phyloP scores from a whole-genome alignment of 2,113 vertebrate species.

The Tragelaphus strepsiceros region DNA sequence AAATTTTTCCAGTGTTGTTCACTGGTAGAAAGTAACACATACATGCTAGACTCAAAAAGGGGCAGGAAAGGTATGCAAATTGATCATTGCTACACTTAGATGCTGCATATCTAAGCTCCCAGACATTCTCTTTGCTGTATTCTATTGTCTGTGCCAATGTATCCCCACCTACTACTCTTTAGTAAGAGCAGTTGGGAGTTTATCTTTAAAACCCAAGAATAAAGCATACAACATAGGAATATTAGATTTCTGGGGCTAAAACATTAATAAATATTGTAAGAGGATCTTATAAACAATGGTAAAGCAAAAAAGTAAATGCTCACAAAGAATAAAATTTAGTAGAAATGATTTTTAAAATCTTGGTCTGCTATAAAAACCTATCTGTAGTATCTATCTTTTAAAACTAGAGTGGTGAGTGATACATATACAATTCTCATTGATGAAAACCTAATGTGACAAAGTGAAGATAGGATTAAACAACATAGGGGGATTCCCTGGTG shows the following conservation, averaged over 20 bases:
- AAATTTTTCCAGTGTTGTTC: constrained; percentile 14
- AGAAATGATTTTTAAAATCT: constrained; percentile 15
- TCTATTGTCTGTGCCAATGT: neutral
- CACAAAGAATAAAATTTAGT: constrained; percentile 12
- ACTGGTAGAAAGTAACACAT: neutral
- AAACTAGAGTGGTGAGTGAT: neutral
- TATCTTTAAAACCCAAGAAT: constrained; percentile 25
- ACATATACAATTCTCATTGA: neutral
- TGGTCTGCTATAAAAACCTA: neutral
- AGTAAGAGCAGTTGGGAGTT: neutral
- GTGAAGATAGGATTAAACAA: constrained; percentile 11
- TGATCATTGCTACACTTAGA: neutral
- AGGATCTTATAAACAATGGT: neutral
- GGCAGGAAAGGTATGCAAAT: neutral
- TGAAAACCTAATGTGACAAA: neutral
- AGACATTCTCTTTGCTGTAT: neutral
- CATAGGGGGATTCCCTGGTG: neutral
- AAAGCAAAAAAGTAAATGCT: constrained; percentile 17
- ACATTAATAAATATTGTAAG: neutral
- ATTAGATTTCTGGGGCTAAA: constrained; percentile 35
- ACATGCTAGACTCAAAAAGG: neutral
- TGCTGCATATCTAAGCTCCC: neutral
- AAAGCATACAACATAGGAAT: neutral
- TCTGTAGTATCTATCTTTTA: neutral
- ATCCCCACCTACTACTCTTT: neutral